Evolutionary conservation across 2,888 invertebrate species (phyloP), one percentile per base, ranked within the genome.

Genomic region (Ernsta delagoae): DNA sequence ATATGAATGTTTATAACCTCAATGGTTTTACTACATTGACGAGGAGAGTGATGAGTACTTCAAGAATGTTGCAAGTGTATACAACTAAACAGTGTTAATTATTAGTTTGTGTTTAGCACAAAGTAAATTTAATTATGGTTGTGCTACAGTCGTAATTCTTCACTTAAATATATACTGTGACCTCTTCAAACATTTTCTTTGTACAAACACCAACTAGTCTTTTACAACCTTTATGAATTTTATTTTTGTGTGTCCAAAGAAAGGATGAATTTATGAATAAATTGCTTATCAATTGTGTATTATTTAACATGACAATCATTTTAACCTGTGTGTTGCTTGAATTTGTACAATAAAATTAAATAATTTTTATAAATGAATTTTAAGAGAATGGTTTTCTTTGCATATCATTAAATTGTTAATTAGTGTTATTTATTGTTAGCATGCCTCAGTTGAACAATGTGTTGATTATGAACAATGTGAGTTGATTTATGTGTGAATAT

Each of bases 181-280:
- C 39, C n/a, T 56, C 36, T 24, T 24, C 24, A 31, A 41, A 50
- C 43, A 34, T 69, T 73, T 68, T 57, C 56, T 45, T 74, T 75
- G 77, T 80, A 80, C 77, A 79, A 79, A 76, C 67, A 71, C 9
- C 24, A 24, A 70, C 80, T 80, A 78, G 79, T 79, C 78, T 75
- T 70, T 73, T 24, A 71, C 71, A 71, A 72, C 71, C 72, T 72
- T 73, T 78, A 70, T 78, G 72, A 70, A 73, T 65, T 70, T 70
- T 67, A 67, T 70, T 69, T 71, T 63, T 65, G 11, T 69, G 59
- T 63, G 53, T 69, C 69, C 69, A 69, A 63, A 43, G 9, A 59
- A 43, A 12, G 69, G 63, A 67, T 70, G 61, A 56, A 60, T 60
- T 65, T 65, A 68, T 59, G 70, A 68, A 70, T 72, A 70, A 39